Percentiles rank a stretch among this genome's conserved stretches.
Evolutionary conservation across 2,797 vertebrate species (phyloP).

Genomic region (Rhincodon typus): DNA sequence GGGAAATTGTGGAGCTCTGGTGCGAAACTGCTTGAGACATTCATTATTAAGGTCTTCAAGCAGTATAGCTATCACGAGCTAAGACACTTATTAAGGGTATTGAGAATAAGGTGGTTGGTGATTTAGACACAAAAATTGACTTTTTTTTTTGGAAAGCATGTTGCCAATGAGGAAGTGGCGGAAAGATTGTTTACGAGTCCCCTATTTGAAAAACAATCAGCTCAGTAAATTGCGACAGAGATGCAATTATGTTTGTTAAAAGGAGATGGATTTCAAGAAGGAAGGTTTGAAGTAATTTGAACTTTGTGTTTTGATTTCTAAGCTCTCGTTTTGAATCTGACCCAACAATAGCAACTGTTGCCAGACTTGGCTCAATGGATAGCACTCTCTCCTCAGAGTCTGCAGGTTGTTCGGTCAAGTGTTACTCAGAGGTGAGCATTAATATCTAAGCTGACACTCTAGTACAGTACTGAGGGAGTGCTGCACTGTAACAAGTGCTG

Average conservation of each 20-base stretch:
- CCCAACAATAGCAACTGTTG: background rate
- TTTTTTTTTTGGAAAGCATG: background rate
- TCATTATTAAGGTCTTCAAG: background rate
- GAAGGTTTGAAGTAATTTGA: background rate
- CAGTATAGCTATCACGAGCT: background rate
- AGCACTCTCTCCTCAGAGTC: background rate
- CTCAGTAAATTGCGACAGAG: background rate
- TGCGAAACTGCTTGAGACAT: background rate
- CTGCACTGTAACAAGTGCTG: background rate
- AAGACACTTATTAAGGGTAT: background rate
- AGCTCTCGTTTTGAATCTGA: background rate
- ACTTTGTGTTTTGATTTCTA: background rate
- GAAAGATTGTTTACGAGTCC: background rate
- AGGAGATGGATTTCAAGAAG: background rate
- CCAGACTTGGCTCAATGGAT: background rate
- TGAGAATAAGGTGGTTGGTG: background rate
- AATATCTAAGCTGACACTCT: background rate
- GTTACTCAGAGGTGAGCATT: background rate
- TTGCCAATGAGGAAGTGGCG: background rate
- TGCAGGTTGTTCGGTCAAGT: background rate
- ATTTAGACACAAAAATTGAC: background rate
- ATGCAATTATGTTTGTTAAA: background rate
- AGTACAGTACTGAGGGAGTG: background rate
- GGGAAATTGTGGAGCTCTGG: background rate
- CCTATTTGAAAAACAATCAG: background rate